These are phyloP conservation scores for Stegophylla sp. DNA, from an alignment of 2,888 invertebrate genomes.

Conservation along the genomic window DNA sequence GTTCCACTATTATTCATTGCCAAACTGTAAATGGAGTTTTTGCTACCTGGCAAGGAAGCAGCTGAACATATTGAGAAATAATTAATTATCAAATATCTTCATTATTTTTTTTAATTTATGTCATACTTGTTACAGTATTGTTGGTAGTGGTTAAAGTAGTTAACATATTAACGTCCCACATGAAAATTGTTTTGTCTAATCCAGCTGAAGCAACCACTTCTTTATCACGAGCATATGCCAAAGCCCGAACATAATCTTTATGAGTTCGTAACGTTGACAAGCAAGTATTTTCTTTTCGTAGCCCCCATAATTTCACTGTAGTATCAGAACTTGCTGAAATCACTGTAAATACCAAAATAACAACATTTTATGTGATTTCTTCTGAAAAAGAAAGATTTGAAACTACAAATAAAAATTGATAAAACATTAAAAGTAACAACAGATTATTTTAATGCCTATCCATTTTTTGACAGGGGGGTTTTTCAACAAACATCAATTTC, in stretches of 20 bases:
- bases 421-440: neutral
- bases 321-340: constrained; percentile 99
- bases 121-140: constrained; percentile 94
- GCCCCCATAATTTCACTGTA: constrained; percentile 99
- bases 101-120: neutral
- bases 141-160: constrained; percentile 97
- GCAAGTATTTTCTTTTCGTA: constrained; percentile 93
- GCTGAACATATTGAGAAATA: constrained; percentile 68
- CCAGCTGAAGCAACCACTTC: constrained; percentile 97
- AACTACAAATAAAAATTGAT: neutral
- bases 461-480: neutral
- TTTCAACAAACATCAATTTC: neutral
- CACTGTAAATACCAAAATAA: constrained; percentile 69
- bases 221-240: constrained; percentile 96
- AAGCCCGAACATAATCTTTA: constrained; percentile 96
- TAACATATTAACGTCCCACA: constrained; percentile 98
- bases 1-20: constrained; percentile 98
- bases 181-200: constrained; percentile 92
- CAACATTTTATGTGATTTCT: neutral
- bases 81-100: neutral
- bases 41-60: constrained; percentile 93
- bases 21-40: constrained; percentile 97
- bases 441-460: neutral
- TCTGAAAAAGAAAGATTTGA: neutral
- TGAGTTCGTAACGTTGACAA: constrained; percentile 98